Conservation (phyloP, 2,888 invertebrate genomes). For the Thymelicus sylvestris region DNA sequence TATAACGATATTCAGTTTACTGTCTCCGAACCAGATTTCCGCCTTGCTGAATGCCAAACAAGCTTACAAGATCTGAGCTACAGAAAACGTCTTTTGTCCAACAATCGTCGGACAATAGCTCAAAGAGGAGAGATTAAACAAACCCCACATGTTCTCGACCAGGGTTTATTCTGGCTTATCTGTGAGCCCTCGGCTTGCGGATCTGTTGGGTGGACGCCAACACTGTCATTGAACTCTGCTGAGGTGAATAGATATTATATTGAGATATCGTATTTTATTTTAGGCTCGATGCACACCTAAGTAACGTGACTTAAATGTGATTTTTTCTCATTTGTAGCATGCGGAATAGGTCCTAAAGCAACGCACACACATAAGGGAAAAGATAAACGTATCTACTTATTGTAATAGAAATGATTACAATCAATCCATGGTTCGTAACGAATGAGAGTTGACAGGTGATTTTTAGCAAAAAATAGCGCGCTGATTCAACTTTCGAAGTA, state of each 20-base stretch:
- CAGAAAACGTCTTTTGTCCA: not conserved
- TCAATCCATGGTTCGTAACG: too few species aligned
- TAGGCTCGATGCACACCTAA: too few species aligned
- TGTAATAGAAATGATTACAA: too few species aligned
- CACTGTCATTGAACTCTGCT: conserved; percentile 22
- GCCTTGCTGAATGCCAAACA: not conserved
- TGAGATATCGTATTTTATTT: not conserved
- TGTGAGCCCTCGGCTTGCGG: conserved; percentile 7
- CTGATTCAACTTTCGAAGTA: too few species aligned
- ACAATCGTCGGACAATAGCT: not conserved
- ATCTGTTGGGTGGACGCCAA: conserved; percentile 21
- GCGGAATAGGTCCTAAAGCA: too few species aligned
- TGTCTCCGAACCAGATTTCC: not conserved
- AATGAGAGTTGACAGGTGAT: too few species aligned
- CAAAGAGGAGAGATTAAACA: conserved; percentile 6
- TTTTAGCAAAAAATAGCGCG: too few species aligned
- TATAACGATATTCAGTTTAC: not conserved
- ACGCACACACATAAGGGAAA: too few species aligned
- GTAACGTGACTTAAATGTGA: too few species aligned
- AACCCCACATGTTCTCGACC: not conserved
- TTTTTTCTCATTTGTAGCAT: too few species aligned
- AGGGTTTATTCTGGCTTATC: conserved; percentile 17
- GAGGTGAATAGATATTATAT: conserved; percentile 17
- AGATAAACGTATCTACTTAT: too few species aligned
- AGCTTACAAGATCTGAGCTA: not conserved